Conservation (phyloP, 2,113 vertebrate species). For the Microtus pennsylvanicus region DNA sequence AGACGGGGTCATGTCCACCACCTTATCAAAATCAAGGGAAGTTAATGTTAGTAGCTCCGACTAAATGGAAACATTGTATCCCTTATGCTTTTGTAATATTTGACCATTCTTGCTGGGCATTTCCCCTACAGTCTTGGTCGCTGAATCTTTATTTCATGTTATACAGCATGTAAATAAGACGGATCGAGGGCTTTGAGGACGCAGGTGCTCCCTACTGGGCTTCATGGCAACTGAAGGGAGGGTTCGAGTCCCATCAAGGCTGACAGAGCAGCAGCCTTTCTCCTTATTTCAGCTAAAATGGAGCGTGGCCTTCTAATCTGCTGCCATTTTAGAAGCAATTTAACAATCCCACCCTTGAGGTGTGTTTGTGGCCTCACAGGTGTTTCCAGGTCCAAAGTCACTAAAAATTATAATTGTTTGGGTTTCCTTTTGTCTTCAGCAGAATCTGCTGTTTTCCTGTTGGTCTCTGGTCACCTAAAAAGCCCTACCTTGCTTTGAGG, state of each 20-base stretch:
- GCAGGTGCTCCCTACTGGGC: neutral
- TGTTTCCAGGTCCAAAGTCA: neutral
- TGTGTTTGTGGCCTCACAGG: constrained; percentile 24
- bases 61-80: neutral
- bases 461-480: neutral
- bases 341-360: constrained; percentile 19
- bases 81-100: neutral
- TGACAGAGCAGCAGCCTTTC: constrained; percentile 54
- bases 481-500: neutral
- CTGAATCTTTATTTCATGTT: neutral
- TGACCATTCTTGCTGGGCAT: neutral
- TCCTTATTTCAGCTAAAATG: constrained; percentile 48
- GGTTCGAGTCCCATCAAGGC: neutral
- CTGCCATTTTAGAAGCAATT: constrained; percentile 60
- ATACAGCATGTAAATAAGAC: neutral
- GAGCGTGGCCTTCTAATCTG: constrained; percentile 62
- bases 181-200: neutral
- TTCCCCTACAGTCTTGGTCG: neutral
- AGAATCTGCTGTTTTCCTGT: neutral
- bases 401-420: constrained; percentile 20
- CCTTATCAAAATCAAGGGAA: neutral
- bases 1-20: neutral
- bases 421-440: constrained; percentile 33
- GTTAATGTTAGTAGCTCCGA: neutral
- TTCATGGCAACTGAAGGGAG: neutral